Percentiles rank a stretch among this genome's conserved stretches.
Conservation (phyloP, 2,797 vertebrate genomes). For the Acanthurus leucopareius region DNA sequence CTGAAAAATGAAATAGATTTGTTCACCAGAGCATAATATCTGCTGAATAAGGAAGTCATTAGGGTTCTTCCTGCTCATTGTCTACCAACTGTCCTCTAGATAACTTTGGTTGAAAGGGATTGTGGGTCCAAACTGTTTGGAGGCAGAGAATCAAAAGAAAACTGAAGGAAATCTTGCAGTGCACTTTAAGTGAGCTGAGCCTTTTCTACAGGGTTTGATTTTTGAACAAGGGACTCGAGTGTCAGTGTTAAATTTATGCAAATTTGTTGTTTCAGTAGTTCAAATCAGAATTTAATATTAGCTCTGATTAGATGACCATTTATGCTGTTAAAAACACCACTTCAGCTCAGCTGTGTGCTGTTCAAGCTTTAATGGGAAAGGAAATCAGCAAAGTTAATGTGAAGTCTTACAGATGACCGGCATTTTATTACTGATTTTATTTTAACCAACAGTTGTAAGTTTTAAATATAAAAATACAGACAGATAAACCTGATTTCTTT, state of each 20-base stretch:
- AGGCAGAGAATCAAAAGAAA: background rate
- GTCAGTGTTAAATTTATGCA: background rate
- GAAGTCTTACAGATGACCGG: too few species aligned
- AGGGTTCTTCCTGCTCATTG: conserved; percentile 11
- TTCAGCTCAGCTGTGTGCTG: background rate
- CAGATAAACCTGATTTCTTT: too few species aligned
- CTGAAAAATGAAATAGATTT: conserved; percentile 15
- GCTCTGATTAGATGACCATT: background rate
- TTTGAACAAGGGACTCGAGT: background rate
- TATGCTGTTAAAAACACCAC: background rate
- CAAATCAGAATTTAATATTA: background rate
- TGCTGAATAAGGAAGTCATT: conserved; percentile 17
- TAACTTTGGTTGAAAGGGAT: background rate
- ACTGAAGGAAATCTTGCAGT: background rate
- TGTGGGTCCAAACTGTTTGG: background rate
- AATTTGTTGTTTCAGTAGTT: background rate
- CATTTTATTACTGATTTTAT: too few species aligned
- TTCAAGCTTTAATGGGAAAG: too few species aligned
- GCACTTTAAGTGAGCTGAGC: background rate
- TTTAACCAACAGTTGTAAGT: too few species aligned
- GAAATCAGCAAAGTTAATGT: too few species aligned
- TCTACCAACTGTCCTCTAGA: background rate
- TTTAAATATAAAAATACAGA: too few species aligned
- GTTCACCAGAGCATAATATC: conserved; percentile 23
- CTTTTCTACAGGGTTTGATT: background rate